phyloP scores from a whole-genome alignment of 1,140 invertebrate species.

The Zaprionus gabonicus region DNA sequence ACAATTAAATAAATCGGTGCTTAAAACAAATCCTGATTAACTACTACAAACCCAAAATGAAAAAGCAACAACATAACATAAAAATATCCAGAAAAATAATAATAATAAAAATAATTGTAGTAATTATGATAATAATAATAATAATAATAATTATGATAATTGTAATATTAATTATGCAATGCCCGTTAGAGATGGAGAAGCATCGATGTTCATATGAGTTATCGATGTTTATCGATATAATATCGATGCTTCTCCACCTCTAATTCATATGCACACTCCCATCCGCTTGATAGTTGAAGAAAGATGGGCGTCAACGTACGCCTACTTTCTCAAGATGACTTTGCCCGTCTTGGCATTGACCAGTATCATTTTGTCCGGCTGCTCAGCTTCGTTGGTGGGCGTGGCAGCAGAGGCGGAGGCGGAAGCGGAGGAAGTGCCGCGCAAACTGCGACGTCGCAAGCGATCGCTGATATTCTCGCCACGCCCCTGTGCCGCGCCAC shows the following conservation, averaged over 20 bases:
- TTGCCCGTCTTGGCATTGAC: slow-evolving; percentile 84
- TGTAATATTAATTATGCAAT: slow-evolving; percentile 18
- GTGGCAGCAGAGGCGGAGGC: slow-evolving; percentile 3
- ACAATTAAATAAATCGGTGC: slow-evolving; percentile 66
- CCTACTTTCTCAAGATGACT: slow-evolving; percentile 73
- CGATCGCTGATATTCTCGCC: slow-evolving; percentile 78
- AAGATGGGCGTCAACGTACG: slow-evolving; percentile 12
- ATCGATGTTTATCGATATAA: too few relatives aligned
- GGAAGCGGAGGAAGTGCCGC: slow-evolving; percentile 44
- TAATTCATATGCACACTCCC: background rate
- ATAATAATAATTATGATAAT: slow-evolving; percentile 19
- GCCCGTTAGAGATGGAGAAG: background rate
- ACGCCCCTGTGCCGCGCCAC: slow-evolving; percentile 17
- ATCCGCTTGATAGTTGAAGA: background rate
- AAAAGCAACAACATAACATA: slow-evolving; percentile 68
- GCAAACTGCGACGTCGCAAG: slow-evolving; percentile 67
- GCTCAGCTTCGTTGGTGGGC: slow-evolving; percentile 27
- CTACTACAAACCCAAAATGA: slow-evolving; percentile 40
- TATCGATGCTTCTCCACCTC: too few relatives aligned
- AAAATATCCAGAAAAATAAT: slow-evolving; percentile 51
- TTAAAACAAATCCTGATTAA: slow-evolving; percentile 53
- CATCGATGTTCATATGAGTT: background rate
- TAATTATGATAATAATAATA: slow-evolving; percentile 18
- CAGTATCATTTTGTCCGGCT: slow-evolving; percentile 77
- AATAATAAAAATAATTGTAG: slow-evolving; percentile 43